Evolutionary conservation across 1,140 invertebrate species (phyloP), one percentile per base, ranked within the genome.

Genomic region (Nasonia vitripennis): DNA sequence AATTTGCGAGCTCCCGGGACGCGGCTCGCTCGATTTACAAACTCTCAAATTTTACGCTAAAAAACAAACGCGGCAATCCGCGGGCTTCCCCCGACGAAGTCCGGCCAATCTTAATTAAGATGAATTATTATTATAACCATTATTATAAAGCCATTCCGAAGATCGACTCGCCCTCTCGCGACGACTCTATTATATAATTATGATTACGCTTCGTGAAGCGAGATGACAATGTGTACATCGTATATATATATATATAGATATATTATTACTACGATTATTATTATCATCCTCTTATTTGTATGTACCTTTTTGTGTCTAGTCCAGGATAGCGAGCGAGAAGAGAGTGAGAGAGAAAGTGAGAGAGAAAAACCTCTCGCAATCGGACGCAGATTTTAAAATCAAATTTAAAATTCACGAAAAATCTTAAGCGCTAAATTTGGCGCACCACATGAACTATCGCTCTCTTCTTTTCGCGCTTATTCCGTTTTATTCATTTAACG

Each of bases 271-370:
- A 83, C n/a, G 41, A 83, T 31, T 86, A 86, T 81, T 62, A 85
- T 77, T 81, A 90, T 89, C 86, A 81, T 88, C 87, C 87, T 91
- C 88, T 83, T 90, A 91, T 90, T 90, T 91, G 92, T 91, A 89
- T 92, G 91, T 91, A 92, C 89, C 90, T 91, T 90, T 87, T 89
- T 92, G 89, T 92, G 91, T 93, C 92, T 93, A 93, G 92, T 93
- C 92, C 88, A 89, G 89, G 88, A 88, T 84, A 85, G 87, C 87
- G 83, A 83, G 88, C 77, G 86, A 87, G 67, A 81, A 85, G 83
- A 86, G 62, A 82, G 85, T 68, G 71, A 79, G 80, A 84, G 78
- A 82, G 51, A 4, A 20, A 62, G 2, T 31, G 23, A 45, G 68
- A 45, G 68, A 45, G 5, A 62, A 62, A 37, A 37, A 37, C 4